Evolutionary conservation across 2,113 vertebrate species (phyloP), one percentile per base, ranked within the genome.

Genomic region (Tachysurus vachellii): DNA sequence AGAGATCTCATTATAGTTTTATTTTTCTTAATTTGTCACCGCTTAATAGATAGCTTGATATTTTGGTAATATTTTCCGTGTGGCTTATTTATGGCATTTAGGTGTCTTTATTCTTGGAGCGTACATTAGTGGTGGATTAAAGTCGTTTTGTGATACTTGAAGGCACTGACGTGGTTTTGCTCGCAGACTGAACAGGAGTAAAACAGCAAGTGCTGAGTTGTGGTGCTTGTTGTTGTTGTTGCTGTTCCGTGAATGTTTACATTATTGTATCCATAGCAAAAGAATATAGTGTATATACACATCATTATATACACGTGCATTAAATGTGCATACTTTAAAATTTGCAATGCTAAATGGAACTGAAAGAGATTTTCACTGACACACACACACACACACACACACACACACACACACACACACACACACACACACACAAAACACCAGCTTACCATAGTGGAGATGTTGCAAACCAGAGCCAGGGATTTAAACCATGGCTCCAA

Each of bases 391-490:
- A 54, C 76, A 54, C 76, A 53, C 50, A 77, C 8, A 75, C 73
- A 50, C 44, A 53, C 75, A 28, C 47, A 77, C 47, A 54, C 26
- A 54, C 47, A 77, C 50, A 53, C 42, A 77, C 8, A 75, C 73
- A 50, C 44, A 53, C 75, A 28, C 47, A 77, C 47, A 54, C 26
- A 54, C 47, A 77, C 50, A 53, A n/a, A n/a, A n/a, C 42, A 7
- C 2, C 36, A 36, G 36, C 85, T 81, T 82, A 80, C 26, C 76
- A 66, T 70, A 75, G 82, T 73, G 66, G 80, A 81, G 85, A 59
- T 57, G 50, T 42, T 80, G 44, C 81, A 84, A 80, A 80, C 85
- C 85, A 86, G 76, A 80, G 86, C 80, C 88, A 79, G 28, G 75
- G 54, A 76, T 83, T 77, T 76, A 89, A 85, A 76, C 73, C 75